Evolutionary conservation across 2,888 invertebrate species (phyloP), one percentile per base, ranked within the genome.

Genomic region (Augiades crinisus): DNA sequence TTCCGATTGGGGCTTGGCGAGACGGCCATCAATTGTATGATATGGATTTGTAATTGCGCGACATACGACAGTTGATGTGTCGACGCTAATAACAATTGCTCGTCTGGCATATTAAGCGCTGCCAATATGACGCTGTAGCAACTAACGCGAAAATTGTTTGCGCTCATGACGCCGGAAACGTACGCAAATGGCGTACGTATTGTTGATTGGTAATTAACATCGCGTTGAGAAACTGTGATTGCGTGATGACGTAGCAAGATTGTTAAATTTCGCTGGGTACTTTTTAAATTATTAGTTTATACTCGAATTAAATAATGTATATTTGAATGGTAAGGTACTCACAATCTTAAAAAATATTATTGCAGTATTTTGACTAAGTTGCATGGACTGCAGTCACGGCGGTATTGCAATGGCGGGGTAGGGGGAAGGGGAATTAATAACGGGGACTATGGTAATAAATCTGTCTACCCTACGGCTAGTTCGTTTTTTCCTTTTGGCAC

Each of bases 21-120:
- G 7, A 13, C 38, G 30, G 24, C 40, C 27, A 41, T 31, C 43
- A 43, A 43, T 43, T 43, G 43, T 27, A 27, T 27, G 40, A 19
- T 43, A 43, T 43, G 43, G 43, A 30, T 43, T 43, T 43, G 17
- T 43, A 43, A 30, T 43, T 12, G 41, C 30, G 6, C 10, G 43
- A 30, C 30, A 30, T 12, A 30, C 30, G 10, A 30, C 12, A 10
- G 30, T 40, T 12, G 24, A 30, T 43, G 31, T 43, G 43, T 43
- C 43, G 31, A 17, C 19, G 30, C 12, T 17, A 12, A 43, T 30
- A 24, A 41, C 30, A 27, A 27, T 19, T 12, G 22, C 21, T 5
- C 22, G 7, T 6, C 12, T 10, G 12, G 30, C 30, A 30, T 43
- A 14, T 14, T 10, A 43, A 43, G 13, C 21, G 22, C 21, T 13